Evolutionary conservation across 1,140 invertebrate genomes (phyloP).

Genomic region (Maniola jurtina): DNA sequence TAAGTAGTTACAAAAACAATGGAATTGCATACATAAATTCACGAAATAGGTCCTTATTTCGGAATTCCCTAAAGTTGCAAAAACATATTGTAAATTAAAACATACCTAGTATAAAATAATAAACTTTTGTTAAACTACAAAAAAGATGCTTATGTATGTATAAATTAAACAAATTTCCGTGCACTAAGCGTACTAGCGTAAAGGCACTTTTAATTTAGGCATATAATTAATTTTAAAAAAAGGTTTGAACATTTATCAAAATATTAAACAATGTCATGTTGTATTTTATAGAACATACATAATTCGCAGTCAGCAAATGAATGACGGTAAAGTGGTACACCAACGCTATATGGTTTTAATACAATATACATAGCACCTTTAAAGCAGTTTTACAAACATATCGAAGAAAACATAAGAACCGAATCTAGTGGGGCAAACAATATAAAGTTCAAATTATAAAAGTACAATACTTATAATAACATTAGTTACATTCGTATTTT

Average conservation of each 20-base stretch:
- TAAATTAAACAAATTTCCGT: conserved; percentile 25
- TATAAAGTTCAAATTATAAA: conserved; percentile 58
- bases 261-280: neutral
- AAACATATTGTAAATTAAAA: conserved; percentile 17
- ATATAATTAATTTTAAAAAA: conserved; percentile 22
- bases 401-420: neutral
- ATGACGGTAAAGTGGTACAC: neutral
- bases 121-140: conserved; percentile 31
- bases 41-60: conserved; percentile 43
- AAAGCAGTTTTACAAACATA: conserved; percentile 26
- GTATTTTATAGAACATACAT: neutral
- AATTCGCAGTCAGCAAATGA: neutral
- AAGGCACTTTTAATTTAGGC: conserved; percentile 73
- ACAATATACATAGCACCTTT: conserved; percentile 6
- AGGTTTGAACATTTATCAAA: neutral
- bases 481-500: conserved; percentile 76
- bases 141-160: conserved; percentile 11
- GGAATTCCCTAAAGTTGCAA: conserved; percentile 46
- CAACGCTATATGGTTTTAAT: neutral
- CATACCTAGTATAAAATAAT: conserved; percentile 18
- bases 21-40: conserved; percentile 46
- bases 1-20: conserved; percentile 55
- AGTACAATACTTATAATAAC: conserved; percentile 71
- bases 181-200: conserved; percentile 54
- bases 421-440: conserved; percentile 44